Base-by-base conservation (phyloP, 2,797 vertebrate species). In the Hirundo rustica region DNA sequence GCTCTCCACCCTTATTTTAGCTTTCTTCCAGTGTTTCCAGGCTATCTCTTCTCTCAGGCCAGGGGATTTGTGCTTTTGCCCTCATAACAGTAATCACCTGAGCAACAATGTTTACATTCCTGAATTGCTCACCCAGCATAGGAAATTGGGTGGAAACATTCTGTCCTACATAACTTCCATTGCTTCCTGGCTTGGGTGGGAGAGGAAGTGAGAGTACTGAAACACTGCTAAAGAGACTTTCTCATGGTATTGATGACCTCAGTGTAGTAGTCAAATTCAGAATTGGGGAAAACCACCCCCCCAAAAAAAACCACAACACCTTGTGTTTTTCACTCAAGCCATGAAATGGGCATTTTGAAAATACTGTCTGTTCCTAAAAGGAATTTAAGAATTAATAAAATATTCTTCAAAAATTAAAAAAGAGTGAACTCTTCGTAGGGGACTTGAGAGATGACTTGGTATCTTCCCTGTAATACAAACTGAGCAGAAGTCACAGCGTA, bases 161-260 rank as follows among this genome's bases (percentile, higher is more conserved):
- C 54, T 94, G 95, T 96, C 91, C 95, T 91, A 53, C 91, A 91
- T 81, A 75, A 91, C 93, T 96, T 94, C 91, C 95, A 92, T 92
- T 95, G 85, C 89, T 94, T 96, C 95, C 95, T 95, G 89, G 26
- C 51, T 88, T 89, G 96, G 94, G 93, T 92, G 92, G 95, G 95
- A 88, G 82, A 96, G 93, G 96, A 96, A 92, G 76, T 83, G 23
- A 54, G 84, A 94, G 74, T 48, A 19, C 86, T 86, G 84, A 89
- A 95, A 88, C 57, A 3, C 62, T 60, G 78, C 68, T 88, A 0
- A 73, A 89, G 84, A 73, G 62, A 16, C 72, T 89, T 95, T 94
- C 87, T 92, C 72, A 34, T 82, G 85, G 36, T 89, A 45, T 71
- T 30, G 42, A 51, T 89, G 79, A 83, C 48, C 32, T 42, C 16